Evolutionary conservation across 2,888 invertebrate species (phyloP).

Genomic region (Hofmannophila pseudospretella): DNA sequence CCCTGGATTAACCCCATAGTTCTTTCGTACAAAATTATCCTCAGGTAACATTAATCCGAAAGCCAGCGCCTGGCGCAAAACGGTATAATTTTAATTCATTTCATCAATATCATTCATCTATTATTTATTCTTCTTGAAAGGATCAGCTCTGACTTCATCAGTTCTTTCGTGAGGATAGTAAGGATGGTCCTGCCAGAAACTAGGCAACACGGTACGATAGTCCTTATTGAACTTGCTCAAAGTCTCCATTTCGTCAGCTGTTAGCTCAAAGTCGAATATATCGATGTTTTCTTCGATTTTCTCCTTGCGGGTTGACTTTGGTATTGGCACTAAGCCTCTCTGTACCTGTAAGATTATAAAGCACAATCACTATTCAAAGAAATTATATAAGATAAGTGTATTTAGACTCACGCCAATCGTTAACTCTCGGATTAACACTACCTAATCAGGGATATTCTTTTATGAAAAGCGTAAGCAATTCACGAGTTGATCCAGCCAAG

Average conservation of each 20-base stretch:
- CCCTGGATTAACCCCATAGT: too few species aligned
- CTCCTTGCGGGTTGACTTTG: slow-evolving; percentile 75
- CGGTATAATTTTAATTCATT: background rate
- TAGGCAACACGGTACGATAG: slow-evolving; percentile 47
- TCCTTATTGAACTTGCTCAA: slow-evolving; percentile 68
- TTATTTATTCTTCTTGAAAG: slow-evolving; percentile 27
- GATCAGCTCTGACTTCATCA: slow-evolving; percentile 29
- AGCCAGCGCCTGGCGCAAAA: too few species aligned
- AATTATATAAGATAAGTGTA: too few species aligned
- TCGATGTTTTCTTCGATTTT: slow-evolving; percentile 78
- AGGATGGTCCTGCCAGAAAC: slow-evolving; percentile 65
- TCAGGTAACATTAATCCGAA: too few species aligned
- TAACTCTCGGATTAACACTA: too few species aligned
- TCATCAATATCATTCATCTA: too few species aligned
- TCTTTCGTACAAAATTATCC: background rate
- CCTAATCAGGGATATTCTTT: too few species aligned
- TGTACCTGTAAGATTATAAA: slow-evolving; percentile 60
- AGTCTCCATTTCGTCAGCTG: slow-evolving; percentile 65
- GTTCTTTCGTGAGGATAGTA: slow-evolving; percentile 55
- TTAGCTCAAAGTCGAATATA: slow-evolving; percentile 78
- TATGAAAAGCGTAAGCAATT: too few species aligned
- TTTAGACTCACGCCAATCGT: too few species aligned
- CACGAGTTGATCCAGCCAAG: too few species aligned
- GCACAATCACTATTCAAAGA: too few species aligned
- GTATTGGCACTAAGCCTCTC: slow-evolving; percentile 77